Evolutionary conservation across 2,888 invertebrate genomes (phyloP), one percentile per base, ranked within the genome.

Genomic region (Bruchidius siliquastri): DNA sequence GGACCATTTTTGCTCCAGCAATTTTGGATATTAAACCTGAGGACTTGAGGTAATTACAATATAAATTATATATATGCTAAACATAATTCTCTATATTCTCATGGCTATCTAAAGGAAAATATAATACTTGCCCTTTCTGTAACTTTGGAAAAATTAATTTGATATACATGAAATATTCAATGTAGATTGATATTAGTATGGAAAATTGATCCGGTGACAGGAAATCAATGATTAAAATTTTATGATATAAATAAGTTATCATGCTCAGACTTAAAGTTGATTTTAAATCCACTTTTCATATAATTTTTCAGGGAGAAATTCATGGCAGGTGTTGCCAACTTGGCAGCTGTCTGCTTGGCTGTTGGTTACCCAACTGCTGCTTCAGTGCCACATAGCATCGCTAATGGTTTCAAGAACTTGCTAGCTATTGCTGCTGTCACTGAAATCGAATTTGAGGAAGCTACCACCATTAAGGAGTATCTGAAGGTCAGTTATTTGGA

Each of bases 1-100:
- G 99, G 74, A 98, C 98, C 80, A 94, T 98, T 84, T 99, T 99
- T 87, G 94, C 96, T 21, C 99, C 99, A 0, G 94, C 94, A 80
- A 97, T 99, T 84, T 90, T 99, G 83, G 99, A 99, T 89, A 99
- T 99, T 88, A 98, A 97, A 84, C 96, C 97, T 13, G 98, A 98
- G 85, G 99, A 99, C 87, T 90, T 99, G 75, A 49, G 49, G 49
- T 49, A 49, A 49, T 49, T 49, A 49, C 13, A 49, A 49, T 26
- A 26, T 2, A n/a, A 26, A 26, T 26, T 26, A 26, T 26, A 4
- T 26, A n/a, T n/a, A n/a, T n/a, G n/a, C n/a, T n/a, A n/a, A n/a
- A n/a, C n/a, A n/a, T n/a, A n/a, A n/a, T n/a, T n/a, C n/a, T n/a
- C n/a, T n/a, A n/a, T n/a, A n/a, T n/a, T n/a, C n/a, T n/a, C n/a